Evolutionary conservation across 2,113 vertebrate genomes (phyloP), one percentile per base, ranked within the genome.

Genomic region (Collichthys lucidus): DNA sequence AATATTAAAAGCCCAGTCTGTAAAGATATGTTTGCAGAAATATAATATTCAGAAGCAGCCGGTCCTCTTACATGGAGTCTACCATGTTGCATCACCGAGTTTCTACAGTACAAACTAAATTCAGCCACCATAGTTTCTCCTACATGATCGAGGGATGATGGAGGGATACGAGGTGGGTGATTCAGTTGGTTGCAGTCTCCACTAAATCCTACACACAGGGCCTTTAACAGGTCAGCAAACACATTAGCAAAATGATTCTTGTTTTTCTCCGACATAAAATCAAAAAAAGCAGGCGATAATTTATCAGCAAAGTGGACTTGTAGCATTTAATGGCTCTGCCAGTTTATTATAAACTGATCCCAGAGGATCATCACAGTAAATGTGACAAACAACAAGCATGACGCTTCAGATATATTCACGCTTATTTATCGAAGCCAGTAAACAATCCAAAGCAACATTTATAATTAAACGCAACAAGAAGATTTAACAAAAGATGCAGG

Each of bases 301-400:
- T 61, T 31, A 72, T 50, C 29, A 64, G 57, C 7, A 71, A 64
- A 73, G 65, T 56, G 20, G 22, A 31, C 78, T 67, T 19, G 65
- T 44, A 42, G 47, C 56, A 69, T 60, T 68, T 68, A 44, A 17
- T 44, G 0, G 17, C 44, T 20, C 14, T 31, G 14, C 7, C 5
- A 68, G 20, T 57, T 47, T 46, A 73, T 80, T 35, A 62, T 42
- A 72, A 76, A 87, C 14, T 52, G 14, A 71, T 82, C 66, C 44
- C 40, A 62, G 46, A 40, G 15, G 59, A 74, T 20, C 1, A 1
- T 55, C 29, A 35, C 35, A 35, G 35, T 35, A 60, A 79, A 46
- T 29, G 29, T 16, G 31, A 63, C 65, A 74, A 59, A 81, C 47
- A 57, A 76, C 52, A 50, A 29, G 10, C 24, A 52, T 52, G 24